Percentiles rank a stretch among this genome's conserved stretches.
Evolutionary conservation across 1,140 invertebrate genomes (phyloP).

Genomic region (Cydia amplana): DNA sequence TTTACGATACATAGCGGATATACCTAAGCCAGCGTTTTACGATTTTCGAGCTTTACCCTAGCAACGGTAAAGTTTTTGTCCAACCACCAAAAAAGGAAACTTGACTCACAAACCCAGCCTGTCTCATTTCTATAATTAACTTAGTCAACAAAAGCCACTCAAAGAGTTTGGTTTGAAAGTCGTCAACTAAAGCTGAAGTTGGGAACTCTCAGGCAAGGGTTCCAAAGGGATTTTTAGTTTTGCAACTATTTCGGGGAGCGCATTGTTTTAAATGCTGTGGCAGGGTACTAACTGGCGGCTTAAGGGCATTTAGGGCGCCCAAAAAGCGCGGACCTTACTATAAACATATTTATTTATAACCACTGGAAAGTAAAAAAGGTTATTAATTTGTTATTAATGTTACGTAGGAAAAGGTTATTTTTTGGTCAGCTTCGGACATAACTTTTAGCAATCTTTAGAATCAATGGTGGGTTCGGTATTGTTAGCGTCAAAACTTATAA

Average conservation of each 20-base stretch:
- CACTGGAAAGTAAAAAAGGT: no score
- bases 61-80: slow-evolving; percentile 7
- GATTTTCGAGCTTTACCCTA: background rate
- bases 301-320: background rate
- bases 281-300: slow-evolving; percentile 1
- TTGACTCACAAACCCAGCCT: slow-evolving; percentile 14
- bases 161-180: slow-evolving; percentile 5
- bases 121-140: slow-evolving; percentile 28
- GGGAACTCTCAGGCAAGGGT: slow-evolving; percentile 10
- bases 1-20: slow-evolving; percentile 16
- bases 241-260: slow-evolving; percentile 7
- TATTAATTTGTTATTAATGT: no score
- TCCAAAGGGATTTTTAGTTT: slow-evolving; percentile 23
- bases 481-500: no score
- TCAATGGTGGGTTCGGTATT: no score
- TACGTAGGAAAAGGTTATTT: no score
- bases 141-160: slow-evolving; percentile 23
- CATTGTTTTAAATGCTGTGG: slow-evolving; percentile 26
- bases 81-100: slow-evolving; percentile 14
- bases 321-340: background rate
- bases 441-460: no score
- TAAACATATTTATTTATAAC: background rate
- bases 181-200: slow-evolving; percentile 17
- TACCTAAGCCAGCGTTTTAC: slow-evolving; percentile 3
- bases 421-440: no score